Percentiles rank a stretch among this genome's conserved stretches.
Evolutionary conservation across 1,140 invertebrate species (phyloP).

Genomic region (Saccostrea cuccullata): DNA sequence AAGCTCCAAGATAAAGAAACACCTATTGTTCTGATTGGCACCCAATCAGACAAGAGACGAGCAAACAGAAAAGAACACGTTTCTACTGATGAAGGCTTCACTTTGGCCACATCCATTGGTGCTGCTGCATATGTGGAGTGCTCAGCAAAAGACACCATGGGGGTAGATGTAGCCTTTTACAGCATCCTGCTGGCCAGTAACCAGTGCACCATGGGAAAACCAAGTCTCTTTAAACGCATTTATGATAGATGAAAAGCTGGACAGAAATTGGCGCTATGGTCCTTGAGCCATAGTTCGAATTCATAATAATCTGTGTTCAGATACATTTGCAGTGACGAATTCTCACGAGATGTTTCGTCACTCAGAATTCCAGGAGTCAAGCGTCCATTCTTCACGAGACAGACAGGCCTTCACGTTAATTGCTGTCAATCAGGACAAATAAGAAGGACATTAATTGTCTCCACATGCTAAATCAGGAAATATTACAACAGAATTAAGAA

Average conservation of each 20-base stretch:
- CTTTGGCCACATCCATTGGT: constrained; percentile 83
- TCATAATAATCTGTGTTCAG: background rate
- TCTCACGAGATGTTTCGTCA: background rate
- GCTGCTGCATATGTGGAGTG: constrained; percentile 95
- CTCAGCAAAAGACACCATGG: constrained; percentile 92
- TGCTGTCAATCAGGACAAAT: background rate
- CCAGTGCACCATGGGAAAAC: constrained; percentile 67
- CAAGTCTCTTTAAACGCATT: constrained; percentile 61
- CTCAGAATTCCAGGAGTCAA: background rate
- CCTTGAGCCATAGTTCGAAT: background rate
- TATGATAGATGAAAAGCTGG: constrained; percentile 20
- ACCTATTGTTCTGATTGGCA: constrained; percentile 89
- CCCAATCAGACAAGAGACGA: constrained; percentile 69
- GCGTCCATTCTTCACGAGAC: background rate
- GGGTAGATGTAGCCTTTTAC: constrained; percentile 94
- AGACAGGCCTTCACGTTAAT: background rate
- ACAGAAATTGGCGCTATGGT: background rate
- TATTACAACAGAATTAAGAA: background rate
- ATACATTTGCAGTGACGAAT: background rate
- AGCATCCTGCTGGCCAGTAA: constrained; percentile 89
- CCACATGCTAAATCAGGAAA: background rate
- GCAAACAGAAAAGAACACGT: constrained; percentile 78
- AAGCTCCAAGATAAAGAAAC: constrained; percentile 81
- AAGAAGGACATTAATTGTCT: background rate
- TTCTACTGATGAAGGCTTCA: constrained; percentile 84